Evolutionary conservation across 2,888 invertebrate species (phyloP), one percentile per base, ranked within the genome.

Genomic region (Trachelus stipa): DNA sequence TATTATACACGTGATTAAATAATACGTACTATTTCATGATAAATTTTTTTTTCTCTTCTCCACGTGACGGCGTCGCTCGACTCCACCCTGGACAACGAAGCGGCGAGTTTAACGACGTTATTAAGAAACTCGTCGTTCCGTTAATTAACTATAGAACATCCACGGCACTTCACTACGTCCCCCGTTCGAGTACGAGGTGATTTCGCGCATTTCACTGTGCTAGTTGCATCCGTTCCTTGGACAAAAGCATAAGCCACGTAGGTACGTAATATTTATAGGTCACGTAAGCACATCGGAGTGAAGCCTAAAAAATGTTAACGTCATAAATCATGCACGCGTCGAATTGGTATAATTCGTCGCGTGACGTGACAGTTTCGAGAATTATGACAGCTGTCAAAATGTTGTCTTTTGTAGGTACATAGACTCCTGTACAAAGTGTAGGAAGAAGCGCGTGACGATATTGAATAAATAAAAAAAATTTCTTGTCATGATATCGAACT

Each of bases 121-220:
- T 56, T 56, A 56, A 56, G 9, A 56, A 56, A 56, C 23, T 56
- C 9, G 40, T 40, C 40, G 23, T 56, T 15, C 56, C 56, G 23
- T 56, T 56, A 23, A 79, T 79, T 82, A 86, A 85, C 80, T 78
- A 83, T 82, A 81, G 84, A 87, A 85, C 86, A 87, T 87, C 83
- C 84, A 85, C 85, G 75, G 79, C 87, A 87, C 87, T 84, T 82
- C 87, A 87, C 87, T 79, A 73, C 56, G 56, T 56, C 23, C 56
- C 23, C 9, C 56, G 2, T 56, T 23, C 23, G 23, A 9, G 23
- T 23, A 23, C 2, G 56, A 56, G 9, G 2, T 0, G 56, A 23
- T 56, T 56, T 56, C 56, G 23, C 56, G 56, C 56, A 56, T 56
- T 56, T 56, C 56, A 56, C 56, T 56, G 15, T 9, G 56, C 1